phyloP scores from a whole-genome alignment of 2,888 invertebrate genomes.

The Dexiosoma caninum region DNA sequence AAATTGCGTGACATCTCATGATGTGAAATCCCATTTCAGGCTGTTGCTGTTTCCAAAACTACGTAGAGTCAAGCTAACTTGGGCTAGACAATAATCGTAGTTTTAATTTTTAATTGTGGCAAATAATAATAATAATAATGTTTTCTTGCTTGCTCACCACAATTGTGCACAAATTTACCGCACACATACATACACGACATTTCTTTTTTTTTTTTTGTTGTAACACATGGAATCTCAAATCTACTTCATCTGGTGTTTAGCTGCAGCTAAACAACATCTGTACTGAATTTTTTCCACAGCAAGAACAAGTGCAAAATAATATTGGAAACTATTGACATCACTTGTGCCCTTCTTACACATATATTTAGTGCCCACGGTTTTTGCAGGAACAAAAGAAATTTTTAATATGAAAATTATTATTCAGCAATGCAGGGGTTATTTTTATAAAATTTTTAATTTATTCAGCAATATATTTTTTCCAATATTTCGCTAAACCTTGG shows the following conservation, averaged over 20 bases:
- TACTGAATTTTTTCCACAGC: background rate
- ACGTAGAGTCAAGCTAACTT: background rate
- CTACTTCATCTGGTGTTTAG: background rate
- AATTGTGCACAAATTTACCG: constrained; percentile 44
- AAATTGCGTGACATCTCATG: constrained; percentile 65
- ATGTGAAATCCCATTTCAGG: constrained; percentile 46
- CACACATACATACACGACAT: constrained; percentile 33
- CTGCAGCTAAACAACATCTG: constrained; percentile 50
- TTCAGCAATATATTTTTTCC: no score
- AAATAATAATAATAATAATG: constrained; percentile 64
- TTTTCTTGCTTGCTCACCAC: constrained; percentile 18
- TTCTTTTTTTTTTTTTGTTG: no score
- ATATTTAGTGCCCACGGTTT: background rate
- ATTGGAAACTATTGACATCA: no score
- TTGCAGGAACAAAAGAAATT: background rate
- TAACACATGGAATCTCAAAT: constrained; percentile 16
- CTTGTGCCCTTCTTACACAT: background rate
- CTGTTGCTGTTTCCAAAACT: background rate
- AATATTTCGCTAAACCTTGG: no score
- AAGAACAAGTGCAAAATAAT: background rate
- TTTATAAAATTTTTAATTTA: no score
- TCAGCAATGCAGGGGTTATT: no score
- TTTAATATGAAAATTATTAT: no score
- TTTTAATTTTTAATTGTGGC: constrained; percentile 60
- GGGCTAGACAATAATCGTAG: constrained; percentile 8